Percentiles rank a stretch among this genome's conserved stretches.
phyloP scores from a whole-genome alignment of 2,113 vertebrate genomes.

The Lontra canadensis region DNA sequence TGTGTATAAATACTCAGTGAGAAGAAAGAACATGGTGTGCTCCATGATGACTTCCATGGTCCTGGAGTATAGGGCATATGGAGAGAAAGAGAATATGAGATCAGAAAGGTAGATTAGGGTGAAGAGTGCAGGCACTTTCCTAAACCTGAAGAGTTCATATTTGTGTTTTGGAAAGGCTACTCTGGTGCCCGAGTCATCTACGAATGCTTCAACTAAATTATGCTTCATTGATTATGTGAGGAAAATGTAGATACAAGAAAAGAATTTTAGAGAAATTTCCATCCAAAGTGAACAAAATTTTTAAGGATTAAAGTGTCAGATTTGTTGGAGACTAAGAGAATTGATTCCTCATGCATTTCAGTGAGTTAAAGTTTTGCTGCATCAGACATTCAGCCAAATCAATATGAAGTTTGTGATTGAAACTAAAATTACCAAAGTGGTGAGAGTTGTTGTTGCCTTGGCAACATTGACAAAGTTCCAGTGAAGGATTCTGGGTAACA shows the following conservation, averaged over 20 bases:
- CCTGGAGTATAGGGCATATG: background rate
- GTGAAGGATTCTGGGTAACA: constrained; percentile 51
- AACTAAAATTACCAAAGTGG: constrained; percentile 29
- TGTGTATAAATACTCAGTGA: background rate
- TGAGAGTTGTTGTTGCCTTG: constrained; percentile 43
- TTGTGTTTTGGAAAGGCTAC: background rate
- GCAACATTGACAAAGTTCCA: constrained; percentile 52
- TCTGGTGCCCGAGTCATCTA: background rate
- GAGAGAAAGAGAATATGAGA: background rate
- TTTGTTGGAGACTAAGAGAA: background rate
- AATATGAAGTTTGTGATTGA: constrained; percentile 48
- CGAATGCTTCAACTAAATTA: background rate
- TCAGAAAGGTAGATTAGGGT: background rate
- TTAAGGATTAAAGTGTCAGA: background rate
- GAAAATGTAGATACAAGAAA: background rate
- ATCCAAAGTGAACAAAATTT: background rate
- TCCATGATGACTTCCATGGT: background rate
- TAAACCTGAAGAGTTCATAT: background rate
- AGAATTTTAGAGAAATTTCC: background rate
- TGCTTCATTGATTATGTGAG: background rate
- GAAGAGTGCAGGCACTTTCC: background rate
- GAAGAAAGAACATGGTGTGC: background rate
- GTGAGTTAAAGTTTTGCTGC: background rate
- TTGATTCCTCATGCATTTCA: background rate
- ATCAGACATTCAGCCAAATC: constrained; percentile 24